Evolutionary conservation across 1,140 invertebrate genomes (phyloP), one percentile per base, ranked within the genome.

Genomic region (Bicyclus anynana): DNA sequence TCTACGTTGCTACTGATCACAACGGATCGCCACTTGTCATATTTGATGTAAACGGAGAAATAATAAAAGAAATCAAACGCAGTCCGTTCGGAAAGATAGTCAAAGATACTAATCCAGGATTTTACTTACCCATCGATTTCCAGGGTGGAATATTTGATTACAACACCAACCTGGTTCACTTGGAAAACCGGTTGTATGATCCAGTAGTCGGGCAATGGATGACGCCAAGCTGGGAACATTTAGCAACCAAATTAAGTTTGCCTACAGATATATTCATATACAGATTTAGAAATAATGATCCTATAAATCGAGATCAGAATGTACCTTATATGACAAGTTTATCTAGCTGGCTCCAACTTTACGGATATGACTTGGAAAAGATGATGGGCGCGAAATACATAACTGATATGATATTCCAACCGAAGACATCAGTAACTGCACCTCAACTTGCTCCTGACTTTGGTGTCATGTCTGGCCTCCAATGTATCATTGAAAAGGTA

Each of bases 151-250:
- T 96, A 61, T 91, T 97, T 59, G 94, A 97, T 89, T 92, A 92
- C 13, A 92, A 97, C 78, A 94, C 96, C 0, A 95, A 96, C 57
- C 88, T 99, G 16, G 90, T 98, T 2, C 95, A 97, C 74, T 90
- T 97, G 48, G 92, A 94, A 42, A 94, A 94, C 50, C 90, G 97
- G 50, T 91, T 97, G 44, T 99, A 99, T 79, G 97, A 99, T 87
- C 95, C 97, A 0, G 91, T 93, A 0, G 95, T 97, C 33, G 97
- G 97, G 2, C 96, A 98, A 72, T 99, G 97, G 96, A 95, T 98
- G 92, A 96, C 96, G 0, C 97, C 97, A 0, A 93, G 94, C 21
- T 98, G 97, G 94, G 94, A 96, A 69, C 92, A 94, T 59, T 90
- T 97, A 59, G 94, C 96, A 0, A 94, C 94, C 10, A 91, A 91